Base-by-base conservation (phyloP, 2,888 invertebrate species). In the Hetaerina titia region DNA sequence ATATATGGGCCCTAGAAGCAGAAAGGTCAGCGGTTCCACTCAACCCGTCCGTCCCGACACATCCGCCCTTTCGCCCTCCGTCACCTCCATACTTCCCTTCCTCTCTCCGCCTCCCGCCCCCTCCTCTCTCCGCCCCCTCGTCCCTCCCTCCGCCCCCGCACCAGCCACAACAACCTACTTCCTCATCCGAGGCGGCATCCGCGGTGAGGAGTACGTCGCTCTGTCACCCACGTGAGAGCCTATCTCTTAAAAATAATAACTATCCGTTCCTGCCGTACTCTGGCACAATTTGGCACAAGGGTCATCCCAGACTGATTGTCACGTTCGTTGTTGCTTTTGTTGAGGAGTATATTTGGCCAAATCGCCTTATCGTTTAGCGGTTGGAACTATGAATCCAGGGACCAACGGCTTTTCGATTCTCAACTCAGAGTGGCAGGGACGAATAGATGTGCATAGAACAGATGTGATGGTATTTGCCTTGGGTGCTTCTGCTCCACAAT, bases 11-110 rank as follows among this genome's bases (percentile, higher is more conserved):
- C 69, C 69, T 92, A 56, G 56, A 92, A 56, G 69, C 31, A 74
- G 56, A 92, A 69, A 92, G 92, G 92, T 92, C 92, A 69, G 92
- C 92, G 92, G 92, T 57, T 69, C 74, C 92, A 92, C 92, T 81
- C 81, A 31, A 9, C 11, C 19, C 45, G 45, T 45, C n/a, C 31
- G 25, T 31, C 81, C 81, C 45, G 45, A 45, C 13, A 60, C 60
- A 60, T 60, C 60, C 60, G 60, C 60, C 45, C 45, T 45, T 45
- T 45, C 60, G 60, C 60, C 60, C 60, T 45, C 45, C 45, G 45
- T 45, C 45, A 45, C 45, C 4, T 45, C 45, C 45, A 45, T 45
- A 4, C 45, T 45, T 45, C 45, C 45, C 1, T 45, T 45, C 45
- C 45, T 45, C 45, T 17, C 60, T 60, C 9, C 69, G n/a, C 31